Evolutionary conservation across 2,113 vertebrate species (phyloP).

Genomic region (Amia ocellicauda): DNA sequence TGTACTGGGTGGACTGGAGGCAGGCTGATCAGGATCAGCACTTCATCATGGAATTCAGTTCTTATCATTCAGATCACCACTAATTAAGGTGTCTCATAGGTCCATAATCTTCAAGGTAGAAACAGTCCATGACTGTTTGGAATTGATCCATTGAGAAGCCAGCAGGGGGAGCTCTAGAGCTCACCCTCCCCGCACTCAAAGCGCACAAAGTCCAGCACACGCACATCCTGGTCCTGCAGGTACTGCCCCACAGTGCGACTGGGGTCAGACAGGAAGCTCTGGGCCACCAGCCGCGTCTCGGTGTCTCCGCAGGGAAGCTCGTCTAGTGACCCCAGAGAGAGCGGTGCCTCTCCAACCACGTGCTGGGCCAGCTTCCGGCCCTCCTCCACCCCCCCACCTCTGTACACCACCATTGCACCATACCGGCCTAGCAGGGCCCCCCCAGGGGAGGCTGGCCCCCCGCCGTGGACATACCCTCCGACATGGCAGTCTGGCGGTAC

Average conservation of each 20-base stretch:
- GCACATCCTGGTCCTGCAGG: slow-evolving; percentile 64
- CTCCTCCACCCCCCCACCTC: slow-evolving; percentile 57
- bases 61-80: too few relatives aligned
- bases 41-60: too few relatives aligned
- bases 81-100: too few relatives aligned
- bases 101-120: too few relatives aligned
- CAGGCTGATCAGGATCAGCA: too few relatives aligned
- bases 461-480: slow-evolving; percentile 77
- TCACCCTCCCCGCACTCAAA: slow-evolving; percentile 78
- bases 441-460: slow-evolving; percentile 39
- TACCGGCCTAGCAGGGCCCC: slow-evolving; percentile 74
- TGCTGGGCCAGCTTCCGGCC: slow-evolving; percentile 82
- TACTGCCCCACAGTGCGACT: slow-evolving; percentile 78
- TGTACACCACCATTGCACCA: slow-evolving; percentile 74
- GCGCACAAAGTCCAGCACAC: slow-evolving; percentile 80
- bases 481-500: slow-evolving; percentile 73
- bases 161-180: neutral
- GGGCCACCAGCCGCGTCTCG: slow-evolving; percentile 80
- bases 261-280: slow-evolving; percentile 77
- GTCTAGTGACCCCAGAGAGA: slow-evolving; percentile 73
- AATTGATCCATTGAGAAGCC: too few relatives aligned
- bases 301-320: slow-evolving; percentile 76
- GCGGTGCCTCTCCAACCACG: slow-evolving; percentile 79
- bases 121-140: too few relatives aligned
- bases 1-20: too few relatives aligned